Percentiles rank a stretch among this genome's conserved stretches.
These are phyloP conservation scores for Leptinotarsa undecemlineata DNA, from an alignment of 1,140 invertebrate genomes.

Conservation along the genomic window DNA sequence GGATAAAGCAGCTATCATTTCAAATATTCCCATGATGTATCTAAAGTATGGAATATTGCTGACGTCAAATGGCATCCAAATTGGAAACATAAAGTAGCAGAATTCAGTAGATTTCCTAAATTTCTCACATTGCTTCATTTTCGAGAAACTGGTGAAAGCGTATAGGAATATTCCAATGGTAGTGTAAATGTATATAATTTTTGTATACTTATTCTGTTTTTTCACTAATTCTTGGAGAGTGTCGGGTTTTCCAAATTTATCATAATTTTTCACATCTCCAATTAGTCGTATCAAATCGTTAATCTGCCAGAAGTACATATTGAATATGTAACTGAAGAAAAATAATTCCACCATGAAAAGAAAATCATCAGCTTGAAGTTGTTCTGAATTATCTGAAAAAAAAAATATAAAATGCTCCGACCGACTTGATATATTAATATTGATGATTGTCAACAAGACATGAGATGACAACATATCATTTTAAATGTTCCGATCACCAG, in stretches of 20 bases:
- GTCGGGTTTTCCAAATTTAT: neutral
- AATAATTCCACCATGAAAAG: no score
- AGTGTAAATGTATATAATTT: neutral
- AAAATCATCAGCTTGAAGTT: no score
- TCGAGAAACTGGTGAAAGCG: neutral
- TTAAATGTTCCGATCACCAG: no score
- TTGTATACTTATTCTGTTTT: neutral
- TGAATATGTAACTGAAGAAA: neutral
- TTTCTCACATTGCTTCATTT: neutral
- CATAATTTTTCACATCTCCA: neutral
- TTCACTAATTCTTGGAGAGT: neutral
- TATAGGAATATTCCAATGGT: neutral
- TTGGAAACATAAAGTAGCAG: neutral
- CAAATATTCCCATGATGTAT: neutral
- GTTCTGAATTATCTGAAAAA: no score
- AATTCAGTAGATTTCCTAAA: neutral
- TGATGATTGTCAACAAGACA: no score
- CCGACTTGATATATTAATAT: no score
- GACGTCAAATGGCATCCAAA: neutral
- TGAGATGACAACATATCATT: no score
- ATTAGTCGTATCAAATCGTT: neutral
- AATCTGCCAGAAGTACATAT: neutral
- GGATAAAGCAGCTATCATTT: neutral
- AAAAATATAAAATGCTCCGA: no score
- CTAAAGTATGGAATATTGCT: neutral